A percentile compares a stretch with the other conserved stretches of the same genome.
Conservation (phyloP, 2,113 vertebrate genomes). For the Sceloporus tristichus region DNA sequence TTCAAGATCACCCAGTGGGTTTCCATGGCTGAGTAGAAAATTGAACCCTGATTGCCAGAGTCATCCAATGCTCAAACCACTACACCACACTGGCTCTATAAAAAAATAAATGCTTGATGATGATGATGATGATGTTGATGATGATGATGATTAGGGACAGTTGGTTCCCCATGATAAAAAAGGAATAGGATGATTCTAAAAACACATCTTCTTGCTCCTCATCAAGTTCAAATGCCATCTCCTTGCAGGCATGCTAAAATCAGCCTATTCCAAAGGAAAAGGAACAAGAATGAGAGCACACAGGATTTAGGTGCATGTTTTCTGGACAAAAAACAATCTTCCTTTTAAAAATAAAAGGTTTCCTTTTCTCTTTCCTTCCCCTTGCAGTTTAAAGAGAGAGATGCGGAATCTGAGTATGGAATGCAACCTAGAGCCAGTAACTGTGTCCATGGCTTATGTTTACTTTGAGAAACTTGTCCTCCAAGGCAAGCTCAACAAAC, state of each 20-base stretch:
- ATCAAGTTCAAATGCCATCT: accelerated
- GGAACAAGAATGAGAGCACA: not conserved
- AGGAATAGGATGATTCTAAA: not conserved
- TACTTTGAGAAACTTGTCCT: constrained; percentile 99
- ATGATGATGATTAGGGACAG: not conserved
- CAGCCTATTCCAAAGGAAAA: not conserved
- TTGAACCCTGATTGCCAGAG: too few relatives aligned
- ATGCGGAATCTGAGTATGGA: constrained; percentile 91
- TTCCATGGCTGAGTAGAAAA: too few relatives aligned
- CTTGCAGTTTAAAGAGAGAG: constrained; percentile 91
- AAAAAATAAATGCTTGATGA: too few relatives aligned
- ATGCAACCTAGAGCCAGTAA: constrained; percentile 89
- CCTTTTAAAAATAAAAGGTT: not conserved
- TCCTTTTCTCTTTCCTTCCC: not conserved
- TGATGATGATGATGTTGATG: too few relatives aligned
- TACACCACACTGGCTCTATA: too few relatives aligned
- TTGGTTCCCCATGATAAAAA: not conserved
- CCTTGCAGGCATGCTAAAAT: not conserved
- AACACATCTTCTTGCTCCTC: not conserved
- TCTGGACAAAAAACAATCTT: not conserved
- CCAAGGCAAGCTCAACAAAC: constrained; percentile 95
- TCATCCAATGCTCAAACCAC: too few relatives aligned
- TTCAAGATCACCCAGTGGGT: too few relatives aligned
- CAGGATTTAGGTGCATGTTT: not conserved
- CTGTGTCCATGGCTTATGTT: constrained; percentile 95